Conservation (phyloP, 2,113 vertebrate genomes). For the Gasterosteus aculeatus region DNA sequence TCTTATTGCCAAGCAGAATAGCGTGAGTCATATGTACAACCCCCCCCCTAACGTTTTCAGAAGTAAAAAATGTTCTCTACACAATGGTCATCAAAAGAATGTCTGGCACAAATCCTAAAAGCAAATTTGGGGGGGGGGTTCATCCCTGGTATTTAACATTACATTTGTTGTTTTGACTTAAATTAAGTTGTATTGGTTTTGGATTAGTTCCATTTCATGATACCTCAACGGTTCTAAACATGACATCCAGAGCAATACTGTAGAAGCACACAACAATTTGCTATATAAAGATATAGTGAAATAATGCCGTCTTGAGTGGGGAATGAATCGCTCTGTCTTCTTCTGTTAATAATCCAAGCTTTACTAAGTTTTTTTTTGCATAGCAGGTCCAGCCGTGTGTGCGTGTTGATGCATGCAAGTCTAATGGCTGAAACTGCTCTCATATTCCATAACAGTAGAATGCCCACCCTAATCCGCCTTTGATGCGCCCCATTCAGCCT, state of each 20-base stretch:
- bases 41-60: background rate
- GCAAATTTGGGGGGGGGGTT: background rate
- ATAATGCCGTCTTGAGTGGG: background rate
- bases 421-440: background rate
- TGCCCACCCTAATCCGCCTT: background rate
- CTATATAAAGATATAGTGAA: background rate
- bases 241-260: background rate
- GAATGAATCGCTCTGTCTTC: background rate
- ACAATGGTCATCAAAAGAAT: background rate
- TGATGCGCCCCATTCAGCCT: background rate
- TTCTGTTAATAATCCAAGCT: background rate
- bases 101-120: conserved; percentile 12
- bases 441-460: background rate
- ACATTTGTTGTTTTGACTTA: background rate
- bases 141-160: background rate
- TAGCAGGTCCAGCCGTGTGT: background rate
- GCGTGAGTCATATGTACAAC: background rate
- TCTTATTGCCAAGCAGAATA: background rate
- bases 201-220: background rate
- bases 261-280: background rate
- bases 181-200: background rate
- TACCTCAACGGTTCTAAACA: background rate
- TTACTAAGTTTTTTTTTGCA: background rate
- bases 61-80: conserved; percentile 2
- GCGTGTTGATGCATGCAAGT: background rate